phyloP scores from a whole-genome alignment of 2,888 invertebrate genomes.

The Lydus trimaculatus region DNA sequence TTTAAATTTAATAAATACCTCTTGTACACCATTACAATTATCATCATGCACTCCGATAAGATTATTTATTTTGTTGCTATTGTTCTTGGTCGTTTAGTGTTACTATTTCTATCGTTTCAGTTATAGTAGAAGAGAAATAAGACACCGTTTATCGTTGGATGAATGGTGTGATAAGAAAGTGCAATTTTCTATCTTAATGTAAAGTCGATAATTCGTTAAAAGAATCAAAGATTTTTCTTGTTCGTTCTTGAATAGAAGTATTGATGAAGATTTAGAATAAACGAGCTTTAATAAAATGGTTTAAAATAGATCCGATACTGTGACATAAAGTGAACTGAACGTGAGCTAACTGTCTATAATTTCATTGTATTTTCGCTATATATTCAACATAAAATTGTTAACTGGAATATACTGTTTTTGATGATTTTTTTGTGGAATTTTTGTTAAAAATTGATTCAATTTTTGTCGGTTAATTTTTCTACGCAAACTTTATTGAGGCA shows the following conservation, averaged over 20 bases:
- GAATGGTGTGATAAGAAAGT: conserved; percentile 18
- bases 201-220: conserved; percentile 43
- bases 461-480: conserved; percentile 8
- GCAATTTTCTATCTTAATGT: conserved; percentile 34
- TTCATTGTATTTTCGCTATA: conserved; percentile 41
- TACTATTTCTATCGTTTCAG: not conserved
- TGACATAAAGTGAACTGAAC: conserved; percentile 49
- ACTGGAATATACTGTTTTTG: not conserved
- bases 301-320: conserved; percentile 49
- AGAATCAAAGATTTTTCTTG: conserved; percentile 5
- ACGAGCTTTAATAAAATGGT: no score
- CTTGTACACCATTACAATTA: not conserved
- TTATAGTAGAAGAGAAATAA: not conserved
- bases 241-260: no score
- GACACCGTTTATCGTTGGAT: not conserved
- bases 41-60: not conserved
- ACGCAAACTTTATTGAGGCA: conserved; percentile 11
- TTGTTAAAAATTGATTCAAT: not conserved
- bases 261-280: conserved; percentile 51
- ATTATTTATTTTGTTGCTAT: conserved; percentile 1
- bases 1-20: conserved; percentile 5
- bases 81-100: not conserved
- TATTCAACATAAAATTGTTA: not conserved
- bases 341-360: conserved; percentile 48
- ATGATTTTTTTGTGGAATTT: not conserved